Evolutionary conservation across 1,140 invertebrate species (phyloP).

Genomic region (Cyclina sinensis): DNA sequence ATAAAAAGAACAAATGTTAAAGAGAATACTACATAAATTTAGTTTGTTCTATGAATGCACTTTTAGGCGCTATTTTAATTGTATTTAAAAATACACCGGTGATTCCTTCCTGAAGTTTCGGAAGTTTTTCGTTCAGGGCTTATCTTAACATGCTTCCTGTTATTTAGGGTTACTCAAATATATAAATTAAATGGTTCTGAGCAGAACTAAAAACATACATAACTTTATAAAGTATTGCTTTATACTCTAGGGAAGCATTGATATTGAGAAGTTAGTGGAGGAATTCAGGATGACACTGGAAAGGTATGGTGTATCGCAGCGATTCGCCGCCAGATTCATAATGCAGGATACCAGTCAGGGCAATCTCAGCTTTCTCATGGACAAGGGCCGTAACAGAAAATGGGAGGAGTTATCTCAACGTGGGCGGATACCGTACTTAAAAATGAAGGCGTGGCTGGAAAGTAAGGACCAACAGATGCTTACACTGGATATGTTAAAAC

Average conservation of each 20-base stretch:
- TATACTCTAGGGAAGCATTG: constrained; percentile 35
- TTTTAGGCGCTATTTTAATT: no score
- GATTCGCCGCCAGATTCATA: constrained; percentile 63
- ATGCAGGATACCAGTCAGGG: constrained; percentile 65
- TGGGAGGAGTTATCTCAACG: constrained; percentile 58
- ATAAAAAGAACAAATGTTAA: no score
- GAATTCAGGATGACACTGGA: constrained; percentile 61
- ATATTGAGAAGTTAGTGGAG: constrained; percentile 49
- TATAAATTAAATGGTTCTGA: no score
- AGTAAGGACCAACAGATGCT: constrained; percentile 55
- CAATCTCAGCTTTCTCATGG: constrained; percentile 66
- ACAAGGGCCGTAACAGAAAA: constrained; percentile 60
- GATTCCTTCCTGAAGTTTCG: no score
- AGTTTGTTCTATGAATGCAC: no score
- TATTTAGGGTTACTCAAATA: no score
- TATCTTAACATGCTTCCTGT: no score
- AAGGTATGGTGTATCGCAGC: constrained; percentile 58
- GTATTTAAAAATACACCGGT: no score
- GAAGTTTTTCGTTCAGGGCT: no score
- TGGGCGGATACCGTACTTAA: constrained; percentile 56
- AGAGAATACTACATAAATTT: no score
- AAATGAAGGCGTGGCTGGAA: constrained; percentile 61
- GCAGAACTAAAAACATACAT: no score
- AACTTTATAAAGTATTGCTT: no score
- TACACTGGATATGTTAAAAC: constrained; percentile 60